phyloP scores from a whole-genome alignment of 2,797 vertebrate species.

The Poecilia wingei region DNA sequence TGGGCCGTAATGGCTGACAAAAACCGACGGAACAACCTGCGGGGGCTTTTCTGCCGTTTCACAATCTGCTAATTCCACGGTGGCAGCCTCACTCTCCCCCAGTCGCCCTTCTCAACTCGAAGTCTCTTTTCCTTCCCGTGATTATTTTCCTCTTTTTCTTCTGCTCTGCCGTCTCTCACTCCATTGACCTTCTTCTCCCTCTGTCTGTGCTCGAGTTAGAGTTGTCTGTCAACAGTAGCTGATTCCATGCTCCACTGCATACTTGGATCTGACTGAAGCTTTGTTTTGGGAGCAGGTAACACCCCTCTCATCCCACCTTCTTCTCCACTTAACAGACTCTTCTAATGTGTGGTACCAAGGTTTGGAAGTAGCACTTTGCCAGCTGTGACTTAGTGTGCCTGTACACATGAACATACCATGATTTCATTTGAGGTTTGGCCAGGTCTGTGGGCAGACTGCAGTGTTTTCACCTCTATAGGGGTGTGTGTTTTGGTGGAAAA shows the following conservation, averaged over 20 bases:
- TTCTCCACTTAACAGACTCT: constrained; percentile 36
- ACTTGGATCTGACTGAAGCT: constrained; percentile 64
- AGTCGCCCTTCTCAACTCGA: constrained; percentile 20
- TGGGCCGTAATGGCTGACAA: constrained; percentile 70
- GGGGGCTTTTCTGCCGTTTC: constrained; percentile 58
- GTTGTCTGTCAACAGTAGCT: constrained; percentile 63
- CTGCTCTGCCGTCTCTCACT: constrained; percentile 7
- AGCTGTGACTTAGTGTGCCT: constrained; percentile 7
- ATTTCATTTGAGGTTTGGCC: background rate
- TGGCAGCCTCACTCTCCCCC: constrained; percentile 34
- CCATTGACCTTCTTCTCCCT: constrained; percentile 38
- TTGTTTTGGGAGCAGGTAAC: constrained; percentile 63
- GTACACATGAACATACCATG: background rate
- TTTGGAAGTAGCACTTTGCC: constrained; percentile 15
- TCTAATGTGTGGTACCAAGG: constrained; percentile 12
- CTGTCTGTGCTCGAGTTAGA: constrained; percentile 33
- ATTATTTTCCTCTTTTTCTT: constrained; percentile 1
- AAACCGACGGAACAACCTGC: constrained; percentile 62
- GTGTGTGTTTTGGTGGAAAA: background rate
- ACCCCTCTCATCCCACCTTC: constrained; percentile 3
- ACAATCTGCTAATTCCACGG: constrained; percentile 62
- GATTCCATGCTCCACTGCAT: constrained; percentile 61
- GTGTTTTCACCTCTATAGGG: background rate
- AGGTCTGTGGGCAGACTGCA: background rate
- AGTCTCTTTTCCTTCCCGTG: constrained; percentile 23